A percentile compares a stretch with the other conserved stretches of the same genome.
phyloP scores from a whole-genome alignment of 2,113 vertebrate species.

The Corythornis madagascariensis region DNA sequence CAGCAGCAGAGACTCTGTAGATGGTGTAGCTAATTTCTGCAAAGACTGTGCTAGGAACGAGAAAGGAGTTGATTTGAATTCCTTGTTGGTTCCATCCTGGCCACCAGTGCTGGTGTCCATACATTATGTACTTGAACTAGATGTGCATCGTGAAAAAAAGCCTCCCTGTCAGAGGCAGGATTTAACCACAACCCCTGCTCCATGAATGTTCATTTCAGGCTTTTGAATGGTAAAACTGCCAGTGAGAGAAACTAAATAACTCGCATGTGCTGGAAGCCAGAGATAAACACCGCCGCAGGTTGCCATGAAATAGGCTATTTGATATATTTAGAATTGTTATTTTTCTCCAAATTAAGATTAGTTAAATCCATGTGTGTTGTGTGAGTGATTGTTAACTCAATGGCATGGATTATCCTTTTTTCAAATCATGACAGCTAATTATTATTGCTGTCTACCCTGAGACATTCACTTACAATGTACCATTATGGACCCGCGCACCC shows the following conservation, averaged over 20 bases:
- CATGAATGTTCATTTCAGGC: slow-evolving; percentile 59
- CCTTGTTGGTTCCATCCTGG: not conserved
- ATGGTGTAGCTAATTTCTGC: not conserved
- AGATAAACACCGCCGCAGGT: slow-evolving; percentile 76
- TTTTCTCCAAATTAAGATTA: slow-evolving; percentile 82
- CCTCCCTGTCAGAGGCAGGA: slow-evolving; percentile 47
- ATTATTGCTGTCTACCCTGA: slow-evolving; percentile 73
- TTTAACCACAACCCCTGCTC: slow-evolving; percentile 62
- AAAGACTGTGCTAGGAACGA: not conserved
- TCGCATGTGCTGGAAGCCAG: slow-evolving; percentile 67
- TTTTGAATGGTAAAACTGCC: slow-evolving; percentile 71
- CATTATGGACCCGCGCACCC: slow-evolving; percentile 57
- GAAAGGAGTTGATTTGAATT: slow-evolving; percentile 29
- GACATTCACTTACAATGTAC: slow-evolving; percentile 60
- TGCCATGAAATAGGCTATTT: slow-evolving; percentile 72
- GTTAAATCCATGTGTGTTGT: slow-evolving; percentile 77
- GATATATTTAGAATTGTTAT: slow-evolving; percentile 81
- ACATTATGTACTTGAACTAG: slow-evolving; percentile 13
- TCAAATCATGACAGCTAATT: slow-evolving; percentile 80
- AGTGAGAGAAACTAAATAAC: slow-evolving; percentile 70
- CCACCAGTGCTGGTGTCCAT: not conserved
- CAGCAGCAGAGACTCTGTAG: not conserved
- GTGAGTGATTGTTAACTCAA: slow-evolving; percentile 75
- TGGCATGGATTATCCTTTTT: slow-evolving; percentile 77
- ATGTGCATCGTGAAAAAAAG: slow-evolving; percentile 24